phyloP scores from a whole-genome alignment of 2,797 vertebrate genomes.

The Aviceda cuculoides region DNA sequence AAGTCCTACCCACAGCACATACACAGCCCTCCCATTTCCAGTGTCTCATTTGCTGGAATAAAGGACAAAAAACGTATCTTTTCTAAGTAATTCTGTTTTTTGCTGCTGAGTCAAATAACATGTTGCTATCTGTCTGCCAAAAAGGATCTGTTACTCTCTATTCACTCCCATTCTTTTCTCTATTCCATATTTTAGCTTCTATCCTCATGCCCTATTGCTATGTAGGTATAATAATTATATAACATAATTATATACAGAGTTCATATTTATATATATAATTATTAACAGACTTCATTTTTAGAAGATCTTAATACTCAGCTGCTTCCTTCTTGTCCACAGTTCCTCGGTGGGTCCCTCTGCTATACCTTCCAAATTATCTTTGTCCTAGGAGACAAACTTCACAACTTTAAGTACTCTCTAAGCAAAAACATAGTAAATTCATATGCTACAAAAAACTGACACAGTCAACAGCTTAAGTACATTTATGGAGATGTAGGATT shows the following conservation, averaged over 20 bases:
- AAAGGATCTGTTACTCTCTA: not conserved
- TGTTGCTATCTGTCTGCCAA: not conserved
- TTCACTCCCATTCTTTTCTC: not conserved
- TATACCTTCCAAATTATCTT: not conserved
- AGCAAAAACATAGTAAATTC: not conserved
- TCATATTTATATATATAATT: not conserved
- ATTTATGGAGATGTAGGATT: not conserved
- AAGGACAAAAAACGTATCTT: fast-evolving
- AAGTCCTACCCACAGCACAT: fast-evolving
- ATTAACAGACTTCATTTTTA: not conserved
- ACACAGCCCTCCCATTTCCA: not conserved
- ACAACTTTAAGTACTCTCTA: not conserved
- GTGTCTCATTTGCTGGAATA: not conserved
- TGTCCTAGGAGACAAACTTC: not conserved
- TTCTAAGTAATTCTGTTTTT: not conserved
- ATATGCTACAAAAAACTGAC: not conserved
- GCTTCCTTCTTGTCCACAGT: not conserved
- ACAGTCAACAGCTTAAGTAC: not conserved
- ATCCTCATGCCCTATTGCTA: not conserved
- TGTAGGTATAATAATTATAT: not conserved
- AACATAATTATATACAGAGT: not conserved
- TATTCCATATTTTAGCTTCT: not conserved
- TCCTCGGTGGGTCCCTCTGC: not conserved
- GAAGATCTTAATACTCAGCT: not conserved
- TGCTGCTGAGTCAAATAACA: not conserved